Evolutionary conservation across 2,113 vertebrate genomes (phyloP).

Genomic region (Globicephala melas): DNA sequence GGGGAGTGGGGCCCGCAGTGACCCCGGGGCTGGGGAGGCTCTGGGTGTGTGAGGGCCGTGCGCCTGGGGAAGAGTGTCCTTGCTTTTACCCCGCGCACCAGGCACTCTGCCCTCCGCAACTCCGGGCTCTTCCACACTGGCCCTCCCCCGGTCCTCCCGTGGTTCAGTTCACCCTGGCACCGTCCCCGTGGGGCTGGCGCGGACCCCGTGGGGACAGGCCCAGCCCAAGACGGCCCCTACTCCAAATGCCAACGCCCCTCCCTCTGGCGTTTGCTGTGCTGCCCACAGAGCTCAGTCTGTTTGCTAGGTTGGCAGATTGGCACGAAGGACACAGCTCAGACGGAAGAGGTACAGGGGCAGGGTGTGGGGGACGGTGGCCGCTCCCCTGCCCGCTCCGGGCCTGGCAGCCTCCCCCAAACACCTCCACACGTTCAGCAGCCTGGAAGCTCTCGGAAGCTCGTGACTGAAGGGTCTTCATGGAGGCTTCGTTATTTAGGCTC

Average conservation of each 20-base stretch:
- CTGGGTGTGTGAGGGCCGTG: too few species aligned
- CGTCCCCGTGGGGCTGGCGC: fast-evolving
- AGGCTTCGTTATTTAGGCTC: too few species aligned
- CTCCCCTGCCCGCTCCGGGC: background rate
- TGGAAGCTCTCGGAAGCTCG: background rate
- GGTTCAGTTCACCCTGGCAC: background rate
- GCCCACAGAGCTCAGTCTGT: background rate
- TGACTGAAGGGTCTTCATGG: background rate
- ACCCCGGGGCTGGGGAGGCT: too few species aligned
- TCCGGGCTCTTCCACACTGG: too few species aligned
- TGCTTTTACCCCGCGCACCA: background rate
- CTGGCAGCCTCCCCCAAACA: fast-evolving
- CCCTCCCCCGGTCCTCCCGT: background rate
- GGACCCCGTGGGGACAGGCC: background rate
- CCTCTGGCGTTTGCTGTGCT: background rate
- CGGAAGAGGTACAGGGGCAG: background rate
- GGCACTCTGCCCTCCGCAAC: background rate
- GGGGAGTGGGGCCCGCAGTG: background rate
- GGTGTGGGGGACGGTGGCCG: too few species aligned
- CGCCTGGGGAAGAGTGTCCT: background rate
- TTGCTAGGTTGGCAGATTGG: background rate
- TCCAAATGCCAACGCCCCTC: background rate
- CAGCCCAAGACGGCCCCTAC: background rate
- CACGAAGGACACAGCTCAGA: too few species aligned
- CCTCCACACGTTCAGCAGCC: fast-evolving